Conservation (phyloP, 2,113 vertebrate genomes). For the pig (Sus scrofa) region T2T-Sscrofa CM000812.6:120399501-120400000, state of each 20-base stretch:
- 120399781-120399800: not conserved
- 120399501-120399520: not conserved
- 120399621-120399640: not conserved
- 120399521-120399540: not conserved
- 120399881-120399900: not conserved
- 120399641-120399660: not conserved
- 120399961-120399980: not conserved
- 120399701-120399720: fast-evolving
- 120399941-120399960: not conserved
- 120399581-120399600: not conserved
- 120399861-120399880: not conserved
- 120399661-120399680: not conserved
- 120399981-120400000: not conserved
- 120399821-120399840: no score
- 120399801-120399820: not conserved
- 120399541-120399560: not conserved
- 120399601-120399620: not conserved
- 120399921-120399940: not conserved
- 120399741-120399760: no score
- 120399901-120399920: not conserved
- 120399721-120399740: not conserved
- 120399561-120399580: not conserved
- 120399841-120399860: not conserved
- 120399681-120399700: not conserved
- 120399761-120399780: not conserved